Base-by-base conservation (phyloP, 1,140 invertebrate genomes). In the Drosophila dunni region DNA sequence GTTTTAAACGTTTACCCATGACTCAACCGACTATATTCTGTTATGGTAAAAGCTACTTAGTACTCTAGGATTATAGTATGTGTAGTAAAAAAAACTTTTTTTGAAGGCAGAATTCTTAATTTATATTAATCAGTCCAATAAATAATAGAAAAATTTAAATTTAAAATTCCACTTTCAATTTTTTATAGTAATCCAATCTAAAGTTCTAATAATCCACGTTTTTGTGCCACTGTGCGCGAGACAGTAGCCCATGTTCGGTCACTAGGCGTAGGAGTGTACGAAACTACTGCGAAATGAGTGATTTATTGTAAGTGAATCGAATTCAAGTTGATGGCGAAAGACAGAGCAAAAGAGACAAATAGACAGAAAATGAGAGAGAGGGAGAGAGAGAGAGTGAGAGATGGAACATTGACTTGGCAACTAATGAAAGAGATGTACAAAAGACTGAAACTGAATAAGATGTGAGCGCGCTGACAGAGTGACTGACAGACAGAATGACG, bases 251-350 rank as follows among this genome's bases (percentile, higher is more conserved):
- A 11, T 51, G 40, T 72, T 71, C 38, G 45, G 58, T 69, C 65
- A 57, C 44, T 44, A 8, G 36, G 81, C 67, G 72, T 81, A 74
- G 77, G 73, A 84, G 77, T 61, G 24, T 51, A 62, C 60, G 62
- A 72, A 75, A 64, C 67, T 66, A 73, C 81, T 70, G 73, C 77
- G 70, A 85, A 73, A 75, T 90, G 79, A 85, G 81, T 85, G 86
- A 90, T 90, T 90, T 90, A 90, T 90, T 75, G 79, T 53, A 29
- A 78, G 81, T 45, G 69, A 61, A 81, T 72, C 67, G 78, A 75
- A 86, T 90, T 75, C 76, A 82, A 85, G 74, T 81, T 90, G 79
- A 90, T 90, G 88, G 77, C 72, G 50, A 63, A 50, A 57, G 69
- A 81, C 85, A 71, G 33, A 29, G 13, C 45, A 17, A 56, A 11